A percentile compares a stretch with the other conserved stretches of the same genome.
Evolutionary conservation across 2,888 invertebrate genomes (phyloP).

Genomic region (Anodontia alba): DNA sequence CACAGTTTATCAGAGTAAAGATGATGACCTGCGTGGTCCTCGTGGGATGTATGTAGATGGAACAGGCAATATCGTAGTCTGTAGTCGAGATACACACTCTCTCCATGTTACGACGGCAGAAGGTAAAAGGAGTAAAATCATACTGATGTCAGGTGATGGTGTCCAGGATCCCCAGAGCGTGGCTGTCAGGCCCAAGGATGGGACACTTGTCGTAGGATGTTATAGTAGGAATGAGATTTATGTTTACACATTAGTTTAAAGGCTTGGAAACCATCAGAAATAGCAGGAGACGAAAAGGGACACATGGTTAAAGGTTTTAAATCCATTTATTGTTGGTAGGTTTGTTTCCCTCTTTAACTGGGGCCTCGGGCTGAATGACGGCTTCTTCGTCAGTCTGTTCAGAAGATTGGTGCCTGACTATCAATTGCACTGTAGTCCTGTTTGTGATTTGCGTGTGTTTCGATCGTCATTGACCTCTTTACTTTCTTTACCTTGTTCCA

Average conservation of each 20-base stretch:
- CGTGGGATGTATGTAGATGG: background rate
- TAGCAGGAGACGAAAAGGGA: no score
- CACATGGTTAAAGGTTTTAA: no score
- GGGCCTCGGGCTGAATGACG: no score
- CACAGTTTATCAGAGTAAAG: background rate
- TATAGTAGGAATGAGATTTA: background rate
- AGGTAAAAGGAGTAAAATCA: background rate
- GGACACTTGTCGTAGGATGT: background rate
- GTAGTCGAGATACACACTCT: background rate
- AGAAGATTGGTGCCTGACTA: no score
- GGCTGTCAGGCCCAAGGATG: background rate
- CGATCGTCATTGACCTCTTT: no score
- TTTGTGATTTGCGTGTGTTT: no score
- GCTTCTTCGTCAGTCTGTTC: no score
- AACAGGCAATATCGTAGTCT: background rate
- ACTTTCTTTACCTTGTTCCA: no score
- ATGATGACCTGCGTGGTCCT: background rate
- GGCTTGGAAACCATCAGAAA: no score
- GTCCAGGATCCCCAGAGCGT: background rate
- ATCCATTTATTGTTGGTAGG: no score
- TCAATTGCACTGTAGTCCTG: no score
- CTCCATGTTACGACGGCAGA: background rate
- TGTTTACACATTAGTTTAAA: background rate
- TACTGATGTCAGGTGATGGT: background rate
- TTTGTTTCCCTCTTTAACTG: no score